A percentile compares a stretch with the other conserved stretches of the same genome.
Evolutionary conservation across 2,888 invertebrate genomes (phyloP).

Genomic region (Andrena bucephala): DNA sequence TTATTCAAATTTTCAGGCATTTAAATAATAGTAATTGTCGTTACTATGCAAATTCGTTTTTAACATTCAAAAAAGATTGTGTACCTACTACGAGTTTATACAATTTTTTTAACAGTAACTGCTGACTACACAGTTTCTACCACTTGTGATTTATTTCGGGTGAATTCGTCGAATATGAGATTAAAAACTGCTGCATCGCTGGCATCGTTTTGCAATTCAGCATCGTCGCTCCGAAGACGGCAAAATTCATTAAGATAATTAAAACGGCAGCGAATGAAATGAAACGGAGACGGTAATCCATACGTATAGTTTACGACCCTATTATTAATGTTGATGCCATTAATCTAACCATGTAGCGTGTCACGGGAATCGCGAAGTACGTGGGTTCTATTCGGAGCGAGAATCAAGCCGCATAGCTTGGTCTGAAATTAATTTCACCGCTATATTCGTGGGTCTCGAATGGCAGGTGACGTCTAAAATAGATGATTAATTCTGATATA

Average conservation of each 20-base stretch:
- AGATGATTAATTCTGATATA: conserved; percentile 54
- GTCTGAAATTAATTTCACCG: conserved; percentile 59
- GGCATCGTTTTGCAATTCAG: not conserved
- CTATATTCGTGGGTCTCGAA: conserved; percentile 39
- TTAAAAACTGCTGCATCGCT: not conserved
- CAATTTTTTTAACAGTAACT: no score
- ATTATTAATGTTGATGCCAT: conserved; percentile 68
- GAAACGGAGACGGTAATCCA: conserved; percentile 54
- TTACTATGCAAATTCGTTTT: no score
- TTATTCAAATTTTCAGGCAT: not conserved
- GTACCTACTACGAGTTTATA: no score
- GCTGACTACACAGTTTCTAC: not conserved
- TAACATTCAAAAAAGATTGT: no score
- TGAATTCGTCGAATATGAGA: not conserved
- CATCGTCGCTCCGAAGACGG: conserved; percentile 21
- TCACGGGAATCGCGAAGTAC: conserved; percentile 50
- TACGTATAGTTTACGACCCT: conserved; percentile 51
- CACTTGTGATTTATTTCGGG: not conserved
- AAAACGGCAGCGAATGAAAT: conserved; percentile 52
- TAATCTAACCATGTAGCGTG: conserved; percentile 65
- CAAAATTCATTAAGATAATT: conserved; percentile 67
- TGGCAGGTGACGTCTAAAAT: conserved; percentile 34
- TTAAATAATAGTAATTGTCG: no score
- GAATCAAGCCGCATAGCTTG: conserved; percentile 39
- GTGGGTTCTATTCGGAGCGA: conserved; percentile 40